Evolutionary conservation across 2,888 invertebrate species (phyloP), one percentile per base, ranked within the genome.

Genomic region (Blera fallax): DNA sequence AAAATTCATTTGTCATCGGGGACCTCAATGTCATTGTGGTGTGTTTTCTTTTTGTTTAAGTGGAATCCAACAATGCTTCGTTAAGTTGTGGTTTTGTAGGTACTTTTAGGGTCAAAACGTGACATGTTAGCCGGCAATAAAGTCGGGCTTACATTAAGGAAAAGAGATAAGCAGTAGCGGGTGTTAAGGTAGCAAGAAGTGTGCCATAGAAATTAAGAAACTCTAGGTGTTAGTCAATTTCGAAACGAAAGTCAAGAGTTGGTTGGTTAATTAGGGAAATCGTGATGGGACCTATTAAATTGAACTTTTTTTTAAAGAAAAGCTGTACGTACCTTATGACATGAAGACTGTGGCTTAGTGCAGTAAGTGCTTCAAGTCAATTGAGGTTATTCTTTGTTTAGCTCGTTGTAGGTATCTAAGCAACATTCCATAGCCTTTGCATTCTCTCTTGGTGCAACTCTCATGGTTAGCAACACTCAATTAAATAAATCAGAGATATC

Each of bases 21-120:
- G 60, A 67, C 78, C 45, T 50, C 72, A 58, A 58, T 65, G 50
- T 80, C 24, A 27, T 67, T 4, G 56, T 58, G 16, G 37, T 50
- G 18, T 27, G 8, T 67, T 11, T 64, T 1, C 14, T 18, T 18
- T 43, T 48, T 5, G 1, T 56, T 62, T 48, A 50, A 1, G 8
- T 34, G 37, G 18, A 62, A 62, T 16, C 8, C 69, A 70, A 77
- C 69, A 70, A 37, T 70, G 70, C 72, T 62, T 24, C 11, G 65
- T 74, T 16, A 32, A 50, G 29, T 32, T 64, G 65, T 45, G 72
- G 78, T 62, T 82, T n/a, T 65, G 37, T 48, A 27, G 79, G 37
- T 50, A 50, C 54, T 74, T 80, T 74, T 62, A 69, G 62, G 84
- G 79, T 80, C 74, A 84, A 74, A 80, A 84, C 80, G 80, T 84